phyloP scores from a whole-genome alignment of 35 echinoderm and acorn worm species.

The Apostichopus californicus region DNA sequence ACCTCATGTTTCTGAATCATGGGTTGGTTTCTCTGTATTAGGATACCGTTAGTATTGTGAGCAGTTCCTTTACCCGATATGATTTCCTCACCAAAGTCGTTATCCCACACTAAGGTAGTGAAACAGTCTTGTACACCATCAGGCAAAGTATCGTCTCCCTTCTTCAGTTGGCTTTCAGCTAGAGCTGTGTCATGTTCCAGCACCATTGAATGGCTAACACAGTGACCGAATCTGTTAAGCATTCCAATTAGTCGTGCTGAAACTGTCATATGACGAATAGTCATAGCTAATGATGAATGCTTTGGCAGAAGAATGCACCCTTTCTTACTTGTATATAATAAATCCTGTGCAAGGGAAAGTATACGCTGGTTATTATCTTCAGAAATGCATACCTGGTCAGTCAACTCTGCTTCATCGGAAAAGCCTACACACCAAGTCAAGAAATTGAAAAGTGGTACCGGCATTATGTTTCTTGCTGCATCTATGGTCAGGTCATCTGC shows the following conservation, averaged over 20 bases:
- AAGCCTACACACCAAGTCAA: conserved; percentile 46
- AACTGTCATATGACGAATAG: conserved; percentile 77
- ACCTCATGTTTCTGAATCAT: not conserved
- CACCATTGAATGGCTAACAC: conserved; percentile 66
- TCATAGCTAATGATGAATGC: conserved; percentile 71
- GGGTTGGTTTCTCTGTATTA: conserved; percentile 45
- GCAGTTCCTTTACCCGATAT: conserved; percentile 73
- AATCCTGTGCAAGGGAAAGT: conserved; percentile 57
- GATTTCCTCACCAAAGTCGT: conserved; percentile 85
- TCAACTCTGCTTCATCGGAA: conserved; percentile 10
- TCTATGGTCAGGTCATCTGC: conserved; percentile 3
- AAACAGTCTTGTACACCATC: conserved; percentile 47
- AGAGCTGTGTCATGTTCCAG: conserved; percentile 81
- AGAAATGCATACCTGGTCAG: not conserved
- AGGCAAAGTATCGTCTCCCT: conserved; percentile 42
- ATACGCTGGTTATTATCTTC: conserved; percentile 31
- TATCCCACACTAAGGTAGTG: conserved; percentile 76
- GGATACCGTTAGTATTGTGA: conserved; percentile 90
- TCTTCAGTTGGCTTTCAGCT: conserved; percentile 48
- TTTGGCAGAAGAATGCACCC: conserved; percentile 59
- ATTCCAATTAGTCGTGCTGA: conserved; percentile 67
- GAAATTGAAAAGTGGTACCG: conserved; percentile 41
- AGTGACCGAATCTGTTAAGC: conserved; percentile 77
- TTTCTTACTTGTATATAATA: conserved; percentile 33
- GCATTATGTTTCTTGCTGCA: not conserved